These are phyloP conservation scores for Elaphurus davidianus DNA, from an alignment of 2,113 vertebrate genomes.

Conservation along the genomic window DNA sequence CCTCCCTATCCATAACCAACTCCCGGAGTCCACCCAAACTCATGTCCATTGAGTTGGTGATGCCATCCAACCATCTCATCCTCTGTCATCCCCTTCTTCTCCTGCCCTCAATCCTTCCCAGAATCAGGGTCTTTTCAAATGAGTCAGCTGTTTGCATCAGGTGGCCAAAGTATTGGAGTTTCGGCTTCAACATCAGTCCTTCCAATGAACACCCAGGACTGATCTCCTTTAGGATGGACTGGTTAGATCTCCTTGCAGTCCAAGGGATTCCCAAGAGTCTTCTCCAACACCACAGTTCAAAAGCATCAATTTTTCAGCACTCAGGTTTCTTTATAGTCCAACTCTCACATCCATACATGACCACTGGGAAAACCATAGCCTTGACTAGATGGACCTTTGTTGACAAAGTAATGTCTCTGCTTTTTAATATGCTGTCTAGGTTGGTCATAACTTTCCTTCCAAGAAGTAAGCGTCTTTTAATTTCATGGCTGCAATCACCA, in stretches of 20 bases:
- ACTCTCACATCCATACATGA: background rate
- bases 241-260: background rate
- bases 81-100: background rate
- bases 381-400: background rate
- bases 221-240: background rate
- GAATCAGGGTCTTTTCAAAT: background rate
- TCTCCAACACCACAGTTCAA: background rate
- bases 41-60: background rate
- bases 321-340: background rate
- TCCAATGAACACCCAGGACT: too few species aligned
- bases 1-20: background rate
- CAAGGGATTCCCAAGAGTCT: rapidly evolving
- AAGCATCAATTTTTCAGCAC: rapidly evolving
- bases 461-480: background rate
- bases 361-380: background rate
- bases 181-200: too few species aligned
- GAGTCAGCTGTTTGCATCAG: too few species aligned
- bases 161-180: too few species aligned
- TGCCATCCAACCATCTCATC: background rate
- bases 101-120: background rate
- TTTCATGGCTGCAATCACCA: background rate
- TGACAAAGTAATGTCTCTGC: background rate
- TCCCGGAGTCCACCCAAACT: rapidly evolving
- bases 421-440: background rate
- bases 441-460: background rate